Conservation (phyloP, 2,888 invertebrate genomes). For the Meta bourneti region DNA sequence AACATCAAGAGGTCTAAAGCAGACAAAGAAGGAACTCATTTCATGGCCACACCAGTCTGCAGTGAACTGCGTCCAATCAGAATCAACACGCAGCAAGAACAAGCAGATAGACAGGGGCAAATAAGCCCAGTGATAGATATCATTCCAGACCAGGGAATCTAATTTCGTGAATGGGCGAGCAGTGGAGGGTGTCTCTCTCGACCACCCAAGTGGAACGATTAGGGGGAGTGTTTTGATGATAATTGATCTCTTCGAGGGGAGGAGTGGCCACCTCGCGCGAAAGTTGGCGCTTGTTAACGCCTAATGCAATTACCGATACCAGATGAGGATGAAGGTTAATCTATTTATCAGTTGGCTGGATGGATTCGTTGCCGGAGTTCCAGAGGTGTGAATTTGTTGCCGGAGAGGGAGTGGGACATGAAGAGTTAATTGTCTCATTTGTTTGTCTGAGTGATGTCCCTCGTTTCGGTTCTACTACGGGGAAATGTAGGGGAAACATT, state of each 20-base stretch:
- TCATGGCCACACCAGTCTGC: too few species aligned
- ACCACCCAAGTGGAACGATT: conserved; percentile 13
- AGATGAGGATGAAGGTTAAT: conserved; percentile 14
- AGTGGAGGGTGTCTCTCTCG: not conserved
- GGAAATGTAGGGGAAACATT: too few species aligned
- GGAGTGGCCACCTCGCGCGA: not conserved
- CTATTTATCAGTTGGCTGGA: not conserved
- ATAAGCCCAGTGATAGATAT: not conserved
- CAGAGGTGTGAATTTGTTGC: not conserved
- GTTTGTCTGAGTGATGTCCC: too few species aligned
- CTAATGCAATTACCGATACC: conserved; percentile 21
- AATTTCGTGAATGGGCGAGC: not conserved
- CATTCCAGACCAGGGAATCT: conserved; percentile 1
- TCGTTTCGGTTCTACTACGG: too few species aligned
- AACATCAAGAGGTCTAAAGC: too few species aligned
- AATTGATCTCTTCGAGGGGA: conserved; percentile 5
- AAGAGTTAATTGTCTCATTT: not conserved
- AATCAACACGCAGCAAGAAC: too few species aligned
- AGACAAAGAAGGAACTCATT: too few species aligned
- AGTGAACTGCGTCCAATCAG: too few species aligned
- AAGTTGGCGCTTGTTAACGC: conserved; percentile 22
- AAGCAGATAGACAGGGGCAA: not conserved
- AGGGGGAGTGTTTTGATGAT: conserved; percentile 8
- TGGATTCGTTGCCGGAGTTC: not conserved
- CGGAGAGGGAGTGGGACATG: not conserved